Percentiles rank a stretch among this genome's conserved stretches.
These are phyloP conservation scores for Rhizomys pruinosus DNA, from an alignment of 2,113 vertebrate species.

Conservation along the genomic window DNA sequence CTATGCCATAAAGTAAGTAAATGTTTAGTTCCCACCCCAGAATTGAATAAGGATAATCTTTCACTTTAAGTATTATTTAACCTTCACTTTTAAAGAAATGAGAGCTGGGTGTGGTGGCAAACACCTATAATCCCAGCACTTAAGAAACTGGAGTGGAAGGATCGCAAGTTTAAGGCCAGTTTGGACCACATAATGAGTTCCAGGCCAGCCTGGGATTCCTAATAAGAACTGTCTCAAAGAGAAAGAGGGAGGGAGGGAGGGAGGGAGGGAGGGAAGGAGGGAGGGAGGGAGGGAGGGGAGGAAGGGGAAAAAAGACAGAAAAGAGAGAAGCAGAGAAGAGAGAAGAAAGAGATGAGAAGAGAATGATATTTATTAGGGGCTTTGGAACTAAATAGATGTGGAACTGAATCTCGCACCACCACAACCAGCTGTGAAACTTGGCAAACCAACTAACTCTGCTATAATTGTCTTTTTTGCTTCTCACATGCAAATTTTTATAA, in stretches of 20 bases:
- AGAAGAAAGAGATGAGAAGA: background rate
- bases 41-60: background rate
- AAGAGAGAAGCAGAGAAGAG: background rate
- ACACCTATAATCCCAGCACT: background rate
- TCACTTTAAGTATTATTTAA: constrained; percentile 25
- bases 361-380: background rate
- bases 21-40: background rate
- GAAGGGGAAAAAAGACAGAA: fast-evolving
- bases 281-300: no score
- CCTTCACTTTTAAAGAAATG: constrained; percentile 20
- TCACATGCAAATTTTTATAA: background rate
- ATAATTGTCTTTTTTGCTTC: background rate
- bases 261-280: background rate
- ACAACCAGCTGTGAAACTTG: no score
- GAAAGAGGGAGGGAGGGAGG: background rate
- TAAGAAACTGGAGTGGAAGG: no score
- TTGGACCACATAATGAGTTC: background rate
- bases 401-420: background rate
- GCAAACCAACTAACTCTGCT: background rate
- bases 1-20: background rate
- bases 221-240: background rate
- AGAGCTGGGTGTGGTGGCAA: background rate
- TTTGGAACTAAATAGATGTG: background rate
- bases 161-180: background rate
- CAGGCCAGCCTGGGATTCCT: background rate